These are phyloP conservation scores for Epinephelus cyanopodus DNA, from an alignment of 2,113 vertebrate species.

Conservation along the genomic window DNA sequence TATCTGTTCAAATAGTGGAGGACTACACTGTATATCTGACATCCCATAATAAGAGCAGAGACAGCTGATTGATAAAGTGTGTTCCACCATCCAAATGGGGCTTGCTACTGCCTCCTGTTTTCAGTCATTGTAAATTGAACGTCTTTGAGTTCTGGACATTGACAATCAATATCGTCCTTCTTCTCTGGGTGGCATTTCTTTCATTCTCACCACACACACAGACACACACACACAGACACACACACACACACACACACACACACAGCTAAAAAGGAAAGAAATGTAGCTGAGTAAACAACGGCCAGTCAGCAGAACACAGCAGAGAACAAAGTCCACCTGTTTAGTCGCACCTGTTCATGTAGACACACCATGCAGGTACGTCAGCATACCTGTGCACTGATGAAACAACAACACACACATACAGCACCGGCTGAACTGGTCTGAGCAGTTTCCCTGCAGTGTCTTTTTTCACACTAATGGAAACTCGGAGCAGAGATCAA, in stretches of 20 bases:
- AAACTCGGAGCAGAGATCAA: conserved; percentile 53
- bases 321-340: conserved; percentile 44
- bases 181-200: background rate
- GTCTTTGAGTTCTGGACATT: background rate
- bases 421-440: conserved; percentile 62
- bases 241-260: conserved; percentile 1
- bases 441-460: conserved; percentile 61
- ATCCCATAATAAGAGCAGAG: background rate
- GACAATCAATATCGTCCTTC: background rate
- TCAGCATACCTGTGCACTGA: conserved; percentile 64
- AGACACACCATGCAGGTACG: conserved; percentile 17
- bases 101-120: background rate
- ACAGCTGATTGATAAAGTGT: background rate
- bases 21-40: background rate
- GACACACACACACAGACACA: background rate
- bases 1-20: background rate
- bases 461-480: conserved; percentile 54
- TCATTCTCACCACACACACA: background rate
- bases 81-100: too few relatives aligned
- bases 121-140: background rate
- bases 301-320: background rate
- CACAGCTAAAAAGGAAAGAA: background rate
- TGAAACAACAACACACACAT: conserved; percentile 9
- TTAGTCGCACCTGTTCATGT: background rate
- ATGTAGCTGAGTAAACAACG: conserved; percentile 1